phyloP scores from a whole-genome alignment of 2,113 vertebrate genomes.

The Etheostoma cragini region DNA sequence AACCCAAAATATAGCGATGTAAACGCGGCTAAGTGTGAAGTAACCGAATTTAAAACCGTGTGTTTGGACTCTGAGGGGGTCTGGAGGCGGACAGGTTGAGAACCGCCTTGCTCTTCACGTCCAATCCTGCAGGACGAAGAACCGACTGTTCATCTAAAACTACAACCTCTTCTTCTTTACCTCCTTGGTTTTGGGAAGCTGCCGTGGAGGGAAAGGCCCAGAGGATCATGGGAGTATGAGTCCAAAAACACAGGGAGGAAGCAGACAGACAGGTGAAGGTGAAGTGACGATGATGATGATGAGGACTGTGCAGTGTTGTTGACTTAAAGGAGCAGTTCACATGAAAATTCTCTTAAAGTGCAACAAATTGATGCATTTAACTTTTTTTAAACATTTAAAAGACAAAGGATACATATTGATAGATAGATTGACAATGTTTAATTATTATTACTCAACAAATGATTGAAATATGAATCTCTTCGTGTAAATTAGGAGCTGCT shows the following conservation, averaged over 20 bases:
- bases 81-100: no score
- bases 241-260: conserved; percentile 14
- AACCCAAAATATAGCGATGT: no score
- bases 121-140: neutral
- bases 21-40: no score
- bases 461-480: neutral
- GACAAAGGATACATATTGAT: no score
- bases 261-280: conserved; percentile 49
- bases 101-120: neutral
- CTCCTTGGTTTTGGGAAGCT: conserved; percentile 90
- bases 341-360: no score
- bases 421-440: no score
- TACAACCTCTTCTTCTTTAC: conserved; percentile 76
- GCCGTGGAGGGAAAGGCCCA: conserved; percentile 59
- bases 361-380: no score
- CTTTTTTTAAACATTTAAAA: no score
- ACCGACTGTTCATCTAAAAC: neutral
- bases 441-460: no score
- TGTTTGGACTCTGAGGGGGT: no score
- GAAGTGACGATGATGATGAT: conserved; percentile 31
- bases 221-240: conserved; percentile 62
- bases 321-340: no score
- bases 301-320: neutral
- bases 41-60: no score
- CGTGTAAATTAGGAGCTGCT: neutral